Conservation (phyloP, 2,888 invertebrate species). For the Epinotia nisella region DNA sequence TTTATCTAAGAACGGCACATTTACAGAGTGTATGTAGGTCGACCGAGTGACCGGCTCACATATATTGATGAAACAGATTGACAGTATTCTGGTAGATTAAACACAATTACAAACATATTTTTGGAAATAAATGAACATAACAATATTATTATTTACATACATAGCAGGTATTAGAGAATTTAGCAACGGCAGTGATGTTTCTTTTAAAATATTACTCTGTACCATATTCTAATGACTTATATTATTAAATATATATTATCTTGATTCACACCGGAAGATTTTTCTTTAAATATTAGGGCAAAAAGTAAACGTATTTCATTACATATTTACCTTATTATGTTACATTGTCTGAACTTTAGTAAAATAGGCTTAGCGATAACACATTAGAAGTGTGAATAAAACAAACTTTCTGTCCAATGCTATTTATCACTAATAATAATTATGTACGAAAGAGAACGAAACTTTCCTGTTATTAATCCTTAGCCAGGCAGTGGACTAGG, state of each 20-base stretch:
- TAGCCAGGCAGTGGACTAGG: too few species aligned
- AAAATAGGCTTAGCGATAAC: conserved; percentile 18
- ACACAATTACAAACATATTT: background rate
- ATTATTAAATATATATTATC: too few species aligned
- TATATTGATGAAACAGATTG: background rate
- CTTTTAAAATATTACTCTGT: conserved; percentile 22
- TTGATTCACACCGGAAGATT: conserved; percentile 16
- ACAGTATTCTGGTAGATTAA: background rate
- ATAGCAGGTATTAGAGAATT: background rate
- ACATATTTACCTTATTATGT: background rate
- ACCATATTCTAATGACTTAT: conserved; percentile 38
- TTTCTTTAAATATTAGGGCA: conserved; percentile 19
- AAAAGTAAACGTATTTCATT: background rate
- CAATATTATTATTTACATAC: background rate
- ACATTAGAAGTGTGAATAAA: too few species aligned
- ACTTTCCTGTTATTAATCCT: too few species aligned
- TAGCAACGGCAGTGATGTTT: conserved; percentile 37
- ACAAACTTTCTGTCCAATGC: too few species aligned
- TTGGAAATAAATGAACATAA: background rate
- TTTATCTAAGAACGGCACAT: background rate
- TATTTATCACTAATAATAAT: too few species aligned
- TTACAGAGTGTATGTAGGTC: background rate
- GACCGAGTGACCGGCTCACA: background rate
- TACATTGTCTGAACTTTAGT: background rate
- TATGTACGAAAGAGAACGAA: too few species aligned